Evolutionary conservation across 2,888 invertebrate species (phyloP), one percentile per base, ranked within the genome.

Genomic region (Agapetus fuscipes): DNA sequence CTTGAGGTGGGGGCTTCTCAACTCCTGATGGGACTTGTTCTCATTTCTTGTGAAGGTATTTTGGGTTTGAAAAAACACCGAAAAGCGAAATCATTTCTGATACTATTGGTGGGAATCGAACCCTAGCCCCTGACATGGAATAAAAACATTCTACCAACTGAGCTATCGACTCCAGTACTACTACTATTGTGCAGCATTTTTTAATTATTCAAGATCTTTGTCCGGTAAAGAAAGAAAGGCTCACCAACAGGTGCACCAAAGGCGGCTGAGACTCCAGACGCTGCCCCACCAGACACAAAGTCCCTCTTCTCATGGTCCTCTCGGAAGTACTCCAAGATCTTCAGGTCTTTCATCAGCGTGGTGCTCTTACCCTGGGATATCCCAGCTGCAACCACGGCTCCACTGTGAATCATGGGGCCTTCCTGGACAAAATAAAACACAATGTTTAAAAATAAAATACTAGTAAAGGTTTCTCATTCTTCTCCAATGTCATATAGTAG

Each of bases 351-450:
- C 5, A 75, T 74, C 50, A 91, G 82, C 0, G 88, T 83, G 1
- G 89, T 89, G 52, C 86, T 87, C 60, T 94, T 91, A 30, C 97
- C 97, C 63, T 98, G 97, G 0, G 95, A 95, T 49, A 98, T 83
- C 6, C 97, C 95, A 3, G 97, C 97, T 1, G 95, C 97, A 1
- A 98, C 87, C 1, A 95, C 91, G 1, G 96, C 89, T 1, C 98
- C 98, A 25, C 94, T 88, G 66, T 98, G 97, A 50, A 98, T 96
- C 97, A 98, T 98, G 1, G 97, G 97, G 0, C 97, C 97, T 85
- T 95, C 94, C 85, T 89, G 54, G 3, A 39, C n/a, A n/a, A n/a
- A n/a, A n/a, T n/a, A n/a, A n/a, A n/a, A n/a, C n/a, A 53, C 43
- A 15, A 16, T 6, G 29, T 25, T 25, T 34, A 13, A 5, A 36